phyloP scores from a whole-genome alignment of 2,113 vertebrate genomes.

The Acinonyx jubatus region DNA sequence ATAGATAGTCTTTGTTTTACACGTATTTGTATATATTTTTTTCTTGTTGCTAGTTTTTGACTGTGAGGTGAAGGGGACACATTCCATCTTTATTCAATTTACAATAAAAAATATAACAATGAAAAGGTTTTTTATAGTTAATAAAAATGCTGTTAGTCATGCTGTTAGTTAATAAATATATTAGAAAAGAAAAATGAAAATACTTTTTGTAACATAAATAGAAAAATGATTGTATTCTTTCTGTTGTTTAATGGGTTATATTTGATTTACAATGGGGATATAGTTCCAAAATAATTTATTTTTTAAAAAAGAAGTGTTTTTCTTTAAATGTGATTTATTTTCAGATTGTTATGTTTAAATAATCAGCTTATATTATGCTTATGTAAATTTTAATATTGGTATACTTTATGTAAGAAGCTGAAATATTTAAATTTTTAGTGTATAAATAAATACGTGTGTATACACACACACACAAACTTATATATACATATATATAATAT shows the following conservation, averaged over 20 bases:
- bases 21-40: neutral
- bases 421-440: neutral
- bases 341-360: neutral
- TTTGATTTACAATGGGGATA: neutral
- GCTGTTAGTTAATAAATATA: neutral
- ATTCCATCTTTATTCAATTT: neutral
- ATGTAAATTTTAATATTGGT: neutral
- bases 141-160: neutral
- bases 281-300: neutral
- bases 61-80: neutral
- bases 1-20: neutral
- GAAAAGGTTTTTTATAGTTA: neutral
- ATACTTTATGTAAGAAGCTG: neutral
- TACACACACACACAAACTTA: no score
- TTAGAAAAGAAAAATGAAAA: neutral
- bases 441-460: neutral
- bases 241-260: neutral
- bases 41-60: neutral
- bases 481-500: neutral
- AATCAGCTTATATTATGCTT: neutral
- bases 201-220: neutral
- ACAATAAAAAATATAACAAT: neutral
- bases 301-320: neutral
- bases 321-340: neutral
- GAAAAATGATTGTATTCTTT: neutral